Percentiles rank a stretch among this genome's conserved stretches.
Conservation (phyloP, 2,113 vertebrate genomes). For the Nibea coibor region DNA sequence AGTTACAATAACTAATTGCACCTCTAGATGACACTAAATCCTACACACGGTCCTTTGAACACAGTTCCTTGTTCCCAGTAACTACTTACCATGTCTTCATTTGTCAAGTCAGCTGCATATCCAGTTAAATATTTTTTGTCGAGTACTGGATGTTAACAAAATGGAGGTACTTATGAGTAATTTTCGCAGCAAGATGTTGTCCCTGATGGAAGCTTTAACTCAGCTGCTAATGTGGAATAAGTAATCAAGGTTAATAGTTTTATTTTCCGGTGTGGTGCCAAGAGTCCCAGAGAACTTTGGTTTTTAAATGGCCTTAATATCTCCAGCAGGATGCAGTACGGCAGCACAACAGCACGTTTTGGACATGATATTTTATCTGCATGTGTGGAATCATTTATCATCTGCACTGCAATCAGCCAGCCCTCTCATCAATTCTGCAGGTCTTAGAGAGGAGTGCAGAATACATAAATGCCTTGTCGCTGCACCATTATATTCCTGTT, state of each 20-base stretch:
- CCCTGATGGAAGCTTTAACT: background rate
- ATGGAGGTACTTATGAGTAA: background rate
- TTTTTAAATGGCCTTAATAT: background rate
- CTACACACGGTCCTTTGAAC: background rate
- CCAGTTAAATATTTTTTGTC: background rate
- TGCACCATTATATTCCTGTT: conserved; percentile 20
- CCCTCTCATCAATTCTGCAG: conserved; percentile 59
- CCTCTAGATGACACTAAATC: no score
- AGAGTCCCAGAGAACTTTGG: background rate
- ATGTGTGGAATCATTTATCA: conserved; percentile 75
- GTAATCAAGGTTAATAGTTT: conserved; percentile 1
- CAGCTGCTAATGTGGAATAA: background rate
- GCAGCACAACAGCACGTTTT: background rate
- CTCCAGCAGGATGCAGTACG: background rate
- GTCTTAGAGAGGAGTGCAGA: conserved; percentile 38
- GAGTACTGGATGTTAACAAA: background rate
- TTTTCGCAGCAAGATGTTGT: background rate
- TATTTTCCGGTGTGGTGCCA: background rate
- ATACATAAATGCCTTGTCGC: conserved; percentile 47
- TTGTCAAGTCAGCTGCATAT: background rate
- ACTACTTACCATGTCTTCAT: background rate
- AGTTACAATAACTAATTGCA: no score
- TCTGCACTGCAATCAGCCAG: conserved; percentile 50
- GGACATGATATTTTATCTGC: conserved; percentile 68
- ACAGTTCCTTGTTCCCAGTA: background rate